Evolutionary conservation across 2,113 vertebrate genomes (phyloP).

Genomic region (Aythya baeri): DNA sequence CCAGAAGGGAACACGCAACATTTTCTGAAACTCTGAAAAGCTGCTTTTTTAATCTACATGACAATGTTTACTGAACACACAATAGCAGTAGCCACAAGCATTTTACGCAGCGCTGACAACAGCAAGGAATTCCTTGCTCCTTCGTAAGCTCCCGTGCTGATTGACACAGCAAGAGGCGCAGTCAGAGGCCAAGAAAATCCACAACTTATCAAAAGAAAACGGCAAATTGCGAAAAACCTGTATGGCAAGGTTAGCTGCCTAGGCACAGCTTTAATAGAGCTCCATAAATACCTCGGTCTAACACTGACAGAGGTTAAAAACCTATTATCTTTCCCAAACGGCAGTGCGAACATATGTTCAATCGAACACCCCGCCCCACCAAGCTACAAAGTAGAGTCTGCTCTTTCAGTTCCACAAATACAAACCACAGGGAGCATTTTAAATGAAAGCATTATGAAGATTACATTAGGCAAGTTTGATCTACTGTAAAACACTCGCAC

Average conservation of each 20-base stretch:
- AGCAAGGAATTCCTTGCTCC: neutral
- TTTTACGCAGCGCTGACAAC: neutral
- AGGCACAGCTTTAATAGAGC: slow-evolving; percentile 17
- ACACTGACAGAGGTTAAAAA: slow-evolving; percentile 73
- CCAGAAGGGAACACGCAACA: neutral
- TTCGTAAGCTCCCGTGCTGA: neutral
- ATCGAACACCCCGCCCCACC: slow-evolving; percentile 31
- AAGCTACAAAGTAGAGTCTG: slow-evolving; percentile 60
- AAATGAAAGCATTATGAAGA: slow-evolving; percentile 72
- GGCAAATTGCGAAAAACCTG: slow-evolving; percentile 17
- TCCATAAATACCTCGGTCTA: slow-evolving; percentile 49
- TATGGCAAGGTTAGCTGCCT: slow-evolving; percentile 15
- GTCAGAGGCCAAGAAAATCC: neutral
- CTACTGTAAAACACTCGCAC: slow-evolving; percentile 61
- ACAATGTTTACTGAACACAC: neutral
- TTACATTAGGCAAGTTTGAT: slow-evolving; percentile 73
- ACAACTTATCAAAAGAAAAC: slow-evolving; percentile 19
- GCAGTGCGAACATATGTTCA: slow-evolving; percentile 61
- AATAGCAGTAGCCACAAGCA: neutral
- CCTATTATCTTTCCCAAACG: slow-evolving; percentile 66
- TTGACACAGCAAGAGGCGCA: neutral
- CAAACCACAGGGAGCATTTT: slow-evolving; percentile 68
- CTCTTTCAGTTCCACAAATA: slow-evolving; percentile 64
- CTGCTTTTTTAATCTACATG: neutral
- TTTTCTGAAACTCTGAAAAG: neutral